Base-by-base conservation (phyloP, 2,888 invertebrate genomes). In the Chymomyza procnemis region DNA sequence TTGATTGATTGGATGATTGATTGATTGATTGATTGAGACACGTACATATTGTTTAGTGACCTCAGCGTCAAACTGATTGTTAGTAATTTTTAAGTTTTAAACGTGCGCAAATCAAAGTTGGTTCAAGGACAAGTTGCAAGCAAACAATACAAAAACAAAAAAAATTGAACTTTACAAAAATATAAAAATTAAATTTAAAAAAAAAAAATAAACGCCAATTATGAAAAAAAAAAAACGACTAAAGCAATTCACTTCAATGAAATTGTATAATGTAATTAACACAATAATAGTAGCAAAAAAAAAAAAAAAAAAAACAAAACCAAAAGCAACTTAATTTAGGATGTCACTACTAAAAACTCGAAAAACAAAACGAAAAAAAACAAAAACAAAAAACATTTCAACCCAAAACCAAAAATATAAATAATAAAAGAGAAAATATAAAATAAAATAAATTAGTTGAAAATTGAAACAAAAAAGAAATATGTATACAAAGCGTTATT, bases 361-460 rank as follows among this genome's bases (percentile, higher is more conserved):
- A n/a, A n/a, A n/a, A n/a, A n/a, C n/a, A 78, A 72, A 73, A 75
- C 76, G 69, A 26, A 71, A 52, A 56, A 66, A 58, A 48, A 21
- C 56, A 41, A 54, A 56, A 56, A 69, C 67, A 70, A 60, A n/a
- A 22, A 58, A 61, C 52, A 18, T 46, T 4, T 46, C 41, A 19
- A 48, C 21, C 47, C 3, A 68, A 73, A 77, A 75, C 60, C 52
- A 64, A 74, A 69, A 71, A 65, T 26, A n/a, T 48, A 12, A 47
- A 60, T 47, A 60, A 61, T 22, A 6, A 22, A 68, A 50, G 4
- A 50, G 52, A 50, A 30, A 63, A 71, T 70, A 70, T 74, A 79
- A 70, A 62, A 54, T 47, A 26, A 78, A 83, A 84, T 83, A 80
- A 83, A 83, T 83, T 83, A 83, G 85, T 85, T 85, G 85, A 85